These are phyloP conservation scores for Diabrotica balteata DNA, from an alignment of 2,888 invertebrate genomes.

Conservation along the genomic window DNA sequence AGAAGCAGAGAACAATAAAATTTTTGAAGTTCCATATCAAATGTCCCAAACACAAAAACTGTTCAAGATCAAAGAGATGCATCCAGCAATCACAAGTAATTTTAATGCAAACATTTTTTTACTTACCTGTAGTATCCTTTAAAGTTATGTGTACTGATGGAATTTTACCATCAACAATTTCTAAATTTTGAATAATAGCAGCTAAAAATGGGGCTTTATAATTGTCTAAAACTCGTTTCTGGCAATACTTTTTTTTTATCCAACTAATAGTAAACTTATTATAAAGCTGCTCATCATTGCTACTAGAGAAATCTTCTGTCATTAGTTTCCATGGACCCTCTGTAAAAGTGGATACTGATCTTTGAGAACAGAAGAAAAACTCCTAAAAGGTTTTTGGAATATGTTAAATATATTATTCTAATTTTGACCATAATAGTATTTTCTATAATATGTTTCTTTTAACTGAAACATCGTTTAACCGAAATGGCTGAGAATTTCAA, in stretches of 20 bases:
- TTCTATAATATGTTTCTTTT: too few relatives aligned
- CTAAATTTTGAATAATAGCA: conserved; percentile 49
- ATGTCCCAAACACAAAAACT: too few relatives aligned
- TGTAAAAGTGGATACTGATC: conserved; percentile 42
- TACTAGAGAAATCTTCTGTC: conserved; percentile 41
- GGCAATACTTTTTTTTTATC: conserved; percentile 45
- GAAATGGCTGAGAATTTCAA: too few relatives aligned
- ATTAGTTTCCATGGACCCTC: conserved; percentile 48
- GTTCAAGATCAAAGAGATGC: too few relatives aligned
- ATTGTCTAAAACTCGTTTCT: conserved; percentile 44
- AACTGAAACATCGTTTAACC: too few relatives aligned
- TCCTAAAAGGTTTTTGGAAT: conserved; percentile 18
- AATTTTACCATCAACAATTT: conserved; percentile 41
- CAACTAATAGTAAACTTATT: conserved; percentile 52
- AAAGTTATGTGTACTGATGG: conserved; percentile 47
- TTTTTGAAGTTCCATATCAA: too few relatives aligned
- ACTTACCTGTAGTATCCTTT: conserved; percentile 54
- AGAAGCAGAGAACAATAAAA: too few relatives aligned
- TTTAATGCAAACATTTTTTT: not conserved
- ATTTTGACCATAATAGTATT: too few relatives aligned
- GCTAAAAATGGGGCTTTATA: conserved; percentile 54
- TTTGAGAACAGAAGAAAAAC: conserved; percentile 47
- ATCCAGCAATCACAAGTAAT: too few relatives aligned
- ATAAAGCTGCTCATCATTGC: conserved; percentile 28
- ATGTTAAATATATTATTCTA: not conserved